These are phyloP conservation scores for Axea sp. DNA, from an alignment of 2,888 invertebrate genomes.

Conservation along the genomic window DNA sequence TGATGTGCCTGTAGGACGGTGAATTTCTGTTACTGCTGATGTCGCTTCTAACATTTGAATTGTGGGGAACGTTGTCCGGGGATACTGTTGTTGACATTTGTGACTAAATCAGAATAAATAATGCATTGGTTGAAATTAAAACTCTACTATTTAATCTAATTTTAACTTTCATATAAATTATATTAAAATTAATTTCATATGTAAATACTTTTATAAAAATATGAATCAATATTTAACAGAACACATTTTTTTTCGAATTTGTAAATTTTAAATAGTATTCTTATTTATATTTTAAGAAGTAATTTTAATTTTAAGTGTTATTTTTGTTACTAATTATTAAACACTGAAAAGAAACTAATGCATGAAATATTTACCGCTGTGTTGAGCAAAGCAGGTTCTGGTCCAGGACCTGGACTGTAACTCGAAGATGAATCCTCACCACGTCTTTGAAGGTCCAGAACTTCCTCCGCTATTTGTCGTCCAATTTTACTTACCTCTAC, in stretches of 20 bases:
- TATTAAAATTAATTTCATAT: no score
- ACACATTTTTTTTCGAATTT: no score
- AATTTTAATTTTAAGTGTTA: no score
- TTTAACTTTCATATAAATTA: no score
- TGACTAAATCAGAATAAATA: slow-evolving; percentile 68
- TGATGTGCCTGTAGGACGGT: slow-evolving; percentile 75
- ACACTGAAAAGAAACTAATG: no score
- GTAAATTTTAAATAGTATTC: no score
- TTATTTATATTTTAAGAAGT: no score
- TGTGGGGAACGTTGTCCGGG: slow-evolving; percentile 71
- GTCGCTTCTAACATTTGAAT: slow-evolving; percentile 65
- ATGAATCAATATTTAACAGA: no score
- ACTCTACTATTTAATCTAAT: neutral
- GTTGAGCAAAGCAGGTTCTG: slow-evolving; percentile 76
- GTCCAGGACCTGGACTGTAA: slow-evolving; percentile 79
- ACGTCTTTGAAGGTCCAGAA: slow-evolving; percentile 83
- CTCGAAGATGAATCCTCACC: slow-evolving; percentile 80
- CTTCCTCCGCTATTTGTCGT: slow-evolving; percentile 90
- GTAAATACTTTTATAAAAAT: no score
- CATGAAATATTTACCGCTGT: slow-evolving; percentile 73
- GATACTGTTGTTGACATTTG: slow-evolving; percentile 79
- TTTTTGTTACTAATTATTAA: no score
- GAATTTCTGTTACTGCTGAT: slow-evolving; percentile 68
- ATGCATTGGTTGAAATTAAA: neutral
- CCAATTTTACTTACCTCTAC: slow-evolving; percentile 93